Base-by-base conservation (phyloP, 2,797 vertebrate genomes). In the Percopsis omiscomaycus region DNA sequence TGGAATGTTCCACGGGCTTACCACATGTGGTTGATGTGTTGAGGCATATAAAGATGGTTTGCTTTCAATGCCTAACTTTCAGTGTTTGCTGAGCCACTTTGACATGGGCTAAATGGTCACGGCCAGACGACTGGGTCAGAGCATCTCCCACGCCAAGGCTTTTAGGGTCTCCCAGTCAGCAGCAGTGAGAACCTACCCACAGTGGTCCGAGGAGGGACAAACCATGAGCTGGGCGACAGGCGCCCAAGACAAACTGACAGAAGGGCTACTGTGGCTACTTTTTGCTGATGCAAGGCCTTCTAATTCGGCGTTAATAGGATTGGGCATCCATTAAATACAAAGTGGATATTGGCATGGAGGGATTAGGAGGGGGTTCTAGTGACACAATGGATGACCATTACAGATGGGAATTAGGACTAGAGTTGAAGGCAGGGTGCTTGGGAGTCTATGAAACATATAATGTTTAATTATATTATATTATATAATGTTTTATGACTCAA, bases 261-360 rank as follows among this genome's bases (percentile, higher is more conserved):
- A 22, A 22, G 22, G 22, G 22, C 1, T 22, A 22, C 22, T 22
- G 22, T 22, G 22, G 22, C 22, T 22, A 22, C 22, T 22, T 22
- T 22, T 22, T 2, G 68, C 61, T 61, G 71, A 79, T 79, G 73
- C 83, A 74, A 64, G 83, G 76, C 75, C 82, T 89, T 82, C 77
- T 75, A 80, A 80, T 81, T 83, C 22, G 66, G 74, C 58, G 45
- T 11, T 79, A 84, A 89, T 82, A 77, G 83, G 81, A 89, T 79
- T 73, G 59, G 72, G 55, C 76, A 56, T 75, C 79, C 77, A 84
- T 81, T 78, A 84, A 78, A 70, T 61, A 63, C 67, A 73, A 69
- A 75, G n/a, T 57, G 70, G 67, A 70, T 69, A 77, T 75, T 81
- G 80, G 76, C 66, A 75, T 67, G 74, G 67, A 51, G 61, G 66